Base-by-base conservation (phyloP, 1,140 invertebrate genomes). In the Brachionus calyciflorus region DNA sequence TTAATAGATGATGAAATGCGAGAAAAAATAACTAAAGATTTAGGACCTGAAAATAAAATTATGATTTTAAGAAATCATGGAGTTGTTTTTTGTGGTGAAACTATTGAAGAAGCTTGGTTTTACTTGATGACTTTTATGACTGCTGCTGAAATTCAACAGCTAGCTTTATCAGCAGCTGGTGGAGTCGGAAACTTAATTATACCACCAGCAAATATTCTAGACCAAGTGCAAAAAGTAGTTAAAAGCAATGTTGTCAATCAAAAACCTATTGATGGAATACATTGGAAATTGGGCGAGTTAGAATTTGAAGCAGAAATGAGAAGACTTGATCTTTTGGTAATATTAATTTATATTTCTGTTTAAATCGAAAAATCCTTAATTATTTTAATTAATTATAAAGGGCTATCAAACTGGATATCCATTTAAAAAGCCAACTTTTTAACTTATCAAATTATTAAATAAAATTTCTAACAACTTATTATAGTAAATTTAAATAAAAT, bases 291-390 rank as follows among this genome's bases (percentile, higher is more conserved):
- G 44, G 96, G 95, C 53, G 93, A 96, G 80, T 88, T 96, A 77
- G 94, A 98, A 85, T 99, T 98, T 85, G 97, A 99, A 84, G 95
- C 94, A 4, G 88, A 96, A 37, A 99, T 99, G 96, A 87, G 97
- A 68, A 94, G 94, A 89, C 85, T 99, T 60, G 97, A 99, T 84
- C 33, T 24, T 33, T 24, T 37, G 51, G 69, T 73, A 40, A 73
- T 3, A 28, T 10, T 57, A 10, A 10, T 9, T 33, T 21, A 10
- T 14, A 7, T 46, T 7, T 5, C 14, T 14, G 14, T 37, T 57
- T 28, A 24, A 28, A 26, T 28, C 17, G 21, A 63, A n/a, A 21
- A 40, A n/a, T n/a, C n/a, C n/a, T 63, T 37, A 44, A 63, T 65
- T 14, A 41, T 26, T 24, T 40, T 44, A 41, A 19, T 24, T 37